A percentile compares a stretch with the other conserved stretches of the same genome.
phyloP scores from a whole-genome alignment of 2,113 vertebrate genomes.

The Quiscalus mexicanus region DNA sequence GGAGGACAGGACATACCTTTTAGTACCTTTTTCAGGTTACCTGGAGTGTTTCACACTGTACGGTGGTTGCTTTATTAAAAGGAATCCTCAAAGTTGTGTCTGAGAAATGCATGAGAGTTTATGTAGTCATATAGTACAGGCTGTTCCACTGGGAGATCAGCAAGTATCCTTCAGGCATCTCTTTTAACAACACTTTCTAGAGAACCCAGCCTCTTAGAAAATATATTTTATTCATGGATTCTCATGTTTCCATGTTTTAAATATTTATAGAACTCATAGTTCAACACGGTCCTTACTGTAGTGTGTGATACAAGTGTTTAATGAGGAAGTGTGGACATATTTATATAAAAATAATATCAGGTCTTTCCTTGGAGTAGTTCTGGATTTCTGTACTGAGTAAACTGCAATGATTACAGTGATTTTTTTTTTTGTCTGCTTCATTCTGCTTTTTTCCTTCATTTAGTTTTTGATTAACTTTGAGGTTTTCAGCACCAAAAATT shows the following conservation, averaged over 20 bases:
- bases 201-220: background rate
- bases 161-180: background rate
- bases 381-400: background rate
- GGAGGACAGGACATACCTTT: background rate
- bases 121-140: background rate
- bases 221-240: slow-evolving; percentile 44
- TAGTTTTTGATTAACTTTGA: background rate
- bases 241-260: background rate
- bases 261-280: slow-evolving; percentile 15
- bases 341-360: background rate
- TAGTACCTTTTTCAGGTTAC: background rate
- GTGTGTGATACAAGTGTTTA: background rate
- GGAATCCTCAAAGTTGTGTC: background rate
- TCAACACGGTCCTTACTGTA: background rate
- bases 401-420: background rate
- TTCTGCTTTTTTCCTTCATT: background rate
- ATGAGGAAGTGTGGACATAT: background rate
- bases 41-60: background rate
- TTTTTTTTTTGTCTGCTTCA: background rate
- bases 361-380: background rate
- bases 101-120: background rate
- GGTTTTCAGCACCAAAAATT: background rate
- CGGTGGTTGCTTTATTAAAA: background rate
- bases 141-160: background rate
- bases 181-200: background rate